Conservation (phyloP, 2,113 vertebrate species). For the Trematomus loennbergii region DNA sequence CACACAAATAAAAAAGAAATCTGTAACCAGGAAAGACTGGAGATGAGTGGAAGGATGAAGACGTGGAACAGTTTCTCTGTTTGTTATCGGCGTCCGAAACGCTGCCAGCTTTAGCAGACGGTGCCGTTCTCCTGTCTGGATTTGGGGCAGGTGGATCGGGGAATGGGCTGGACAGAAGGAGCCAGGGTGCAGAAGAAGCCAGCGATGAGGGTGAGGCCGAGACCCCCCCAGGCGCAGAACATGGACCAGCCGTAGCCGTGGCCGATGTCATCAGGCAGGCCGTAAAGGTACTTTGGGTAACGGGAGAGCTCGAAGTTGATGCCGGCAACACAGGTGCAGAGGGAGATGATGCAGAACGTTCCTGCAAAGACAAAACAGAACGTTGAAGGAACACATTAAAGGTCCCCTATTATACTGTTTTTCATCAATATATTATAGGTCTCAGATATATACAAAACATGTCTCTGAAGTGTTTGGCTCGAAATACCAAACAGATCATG, state of each 20-base stretch:
- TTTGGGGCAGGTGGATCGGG: constrained; percentile 96
- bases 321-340: constrained; percentile 97
- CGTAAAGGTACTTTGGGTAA: constrained; percentile 93
- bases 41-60: constrained; percentile 55
- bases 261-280: constrained; percentile 96
- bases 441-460: no score
- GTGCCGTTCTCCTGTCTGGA: constrained; percentile 97
- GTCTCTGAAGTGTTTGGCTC: no score
- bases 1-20: constrained; percentile 47
- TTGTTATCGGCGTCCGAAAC: constrained; percentile 8
- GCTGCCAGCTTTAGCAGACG: constrained; percentile 88
- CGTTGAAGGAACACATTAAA: not conserved
- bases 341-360: constrained; percentile 99
- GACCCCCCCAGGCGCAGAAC: constrained; percentile 98
- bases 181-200: constrained; percentile 99
- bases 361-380: constrained; percentile 78
- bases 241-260: constrained; percentile 99
- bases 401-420: no score
- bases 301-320: constrained; percentile 99
- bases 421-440: no score
- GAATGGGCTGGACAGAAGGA: constrained; percentile 95
- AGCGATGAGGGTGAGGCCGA: constrained; percentile 95
- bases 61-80: constrained; percentile 39
- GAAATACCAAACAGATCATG: no score
- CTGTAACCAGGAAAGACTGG: constrained; percentile 58